Evolutionary conservation across 2,888 invertebrate species (phyloP).

Genomic region (Drosophila falleni): DNA sequence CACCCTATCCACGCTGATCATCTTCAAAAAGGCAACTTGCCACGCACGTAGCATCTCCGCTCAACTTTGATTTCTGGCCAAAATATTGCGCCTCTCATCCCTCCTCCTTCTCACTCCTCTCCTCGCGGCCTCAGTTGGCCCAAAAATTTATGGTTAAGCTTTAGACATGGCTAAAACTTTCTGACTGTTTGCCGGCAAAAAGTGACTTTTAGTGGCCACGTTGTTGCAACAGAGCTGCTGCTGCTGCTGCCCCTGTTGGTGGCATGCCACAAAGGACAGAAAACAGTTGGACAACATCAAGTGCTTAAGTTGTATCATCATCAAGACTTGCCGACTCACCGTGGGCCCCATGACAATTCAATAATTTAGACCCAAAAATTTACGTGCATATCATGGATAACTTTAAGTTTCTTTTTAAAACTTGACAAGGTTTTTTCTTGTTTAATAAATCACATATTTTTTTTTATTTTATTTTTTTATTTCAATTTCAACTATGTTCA

Average conservation of each 20-base stretch:
- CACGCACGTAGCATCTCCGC: conserved; percentile 29
- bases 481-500: too few relatives aligned
- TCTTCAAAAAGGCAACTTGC: conserved; percentile 23
- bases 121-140: conserved; percentile 3
- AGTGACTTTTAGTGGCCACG: conserved; percentile 49
- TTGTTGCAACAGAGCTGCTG: conserved; percentile 10
- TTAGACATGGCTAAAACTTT: conserved; percentile 46
- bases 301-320: conserved; percentile 41
- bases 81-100: neutral
- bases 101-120: neutral
- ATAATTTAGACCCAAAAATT: conserved; percentile 11
- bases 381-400: neutral
- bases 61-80: conserved; percentile 62
- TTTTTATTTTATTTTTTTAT: neutral
- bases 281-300: conserved; percentile 41
- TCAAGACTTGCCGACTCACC: conserved; percentile 8
- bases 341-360: conserved; percentile 23
- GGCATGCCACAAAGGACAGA: conserved; percentile 13
- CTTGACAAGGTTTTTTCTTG: neutral
- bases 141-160: conserved; percentile 21
- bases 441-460: neutral
- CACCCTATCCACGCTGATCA: neutral
- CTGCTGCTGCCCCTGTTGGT: neutral
- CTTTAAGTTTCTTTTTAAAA: conserved; percentile 2
- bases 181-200: conserved; percentile 41